phyloP scores from a whole-genome alignment of 2,797 vertebrate species.

The Cyclura pinguis region DNA sequence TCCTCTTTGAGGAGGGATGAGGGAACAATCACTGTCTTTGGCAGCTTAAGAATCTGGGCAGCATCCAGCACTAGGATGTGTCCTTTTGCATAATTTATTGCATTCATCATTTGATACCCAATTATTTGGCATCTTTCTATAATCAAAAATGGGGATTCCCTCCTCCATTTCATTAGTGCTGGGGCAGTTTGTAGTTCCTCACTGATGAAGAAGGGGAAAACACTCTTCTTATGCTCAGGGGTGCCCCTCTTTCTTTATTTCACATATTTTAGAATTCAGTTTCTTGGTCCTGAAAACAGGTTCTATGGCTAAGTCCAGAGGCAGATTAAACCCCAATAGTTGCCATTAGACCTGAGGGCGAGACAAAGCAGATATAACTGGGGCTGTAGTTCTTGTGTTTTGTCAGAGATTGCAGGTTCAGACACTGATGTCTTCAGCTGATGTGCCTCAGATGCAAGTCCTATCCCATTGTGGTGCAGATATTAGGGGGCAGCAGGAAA shows the following conservation, averaged over 20 bases:
- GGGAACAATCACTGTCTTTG: neutral
- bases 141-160: neutral
- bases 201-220: neutral
- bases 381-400: too few relatives aligned
- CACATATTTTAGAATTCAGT: neutral
- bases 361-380: neutral
- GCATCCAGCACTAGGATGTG: neutral
- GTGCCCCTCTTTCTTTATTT: neutral
- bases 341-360: neutral
- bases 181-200: neutral
- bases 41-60: neutral
- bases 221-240: neutral
- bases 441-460: neutral
- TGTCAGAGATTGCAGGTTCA: neutral
- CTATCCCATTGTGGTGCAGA: neutral
- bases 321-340: neutral
- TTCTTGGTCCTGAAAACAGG: conserved; percentile 1
- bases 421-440: neutral
- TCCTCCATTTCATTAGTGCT: neutral
- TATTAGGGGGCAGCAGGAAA: neutral
- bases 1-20: neutral
- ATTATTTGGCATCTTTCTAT: conserved; percentile 11
- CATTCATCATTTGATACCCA: neutral
- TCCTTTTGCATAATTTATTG: neutral
- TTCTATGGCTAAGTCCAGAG: neutral